phyloP scores from a whole-genome alignment of 2,113 vertebrate species.

The Hirundichthys speculiger region DNA sequence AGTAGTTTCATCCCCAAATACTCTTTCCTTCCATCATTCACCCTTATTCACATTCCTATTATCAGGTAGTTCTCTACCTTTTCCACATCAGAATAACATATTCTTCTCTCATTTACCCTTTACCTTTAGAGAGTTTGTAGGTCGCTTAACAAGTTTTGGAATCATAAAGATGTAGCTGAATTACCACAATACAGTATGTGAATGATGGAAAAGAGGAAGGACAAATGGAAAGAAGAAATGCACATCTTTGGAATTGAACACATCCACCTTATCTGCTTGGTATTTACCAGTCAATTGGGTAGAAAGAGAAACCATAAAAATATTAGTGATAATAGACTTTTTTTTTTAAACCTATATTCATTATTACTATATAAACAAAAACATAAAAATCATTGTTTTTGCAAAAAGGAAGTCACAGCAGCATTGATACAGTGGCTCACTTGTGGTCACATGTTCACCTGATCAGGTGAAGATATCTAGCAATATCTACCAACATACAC shows the following conservation, averaged over 20 bases:
- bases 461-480: constrained; percentile 61
- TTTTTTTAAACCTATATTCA: constrained; percentile 60
- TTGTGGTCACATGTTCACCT: constrained; percentile 82
- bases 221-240: constrained; percentile 18
- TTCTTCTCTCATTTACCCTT: constrained; percentile 25
- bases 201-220: constrained; percentile 40
- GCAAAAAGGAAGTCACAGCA: constrained; percentile 91
- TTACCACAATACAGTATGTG: constrained; percentile 21
- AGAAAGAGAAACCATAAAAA: constrained; percentile 45
- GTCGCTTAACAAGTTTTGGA: constrained; percentile 3
- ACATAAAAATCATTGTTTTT: constrained; percentile 79
- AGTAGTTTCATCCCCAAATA: constrained; percentile 50
- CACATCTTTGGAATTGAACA: constrained; percentile 54
- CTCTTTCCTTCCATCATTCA: constrained; percentile 51
- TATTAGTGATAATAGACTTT: constrained; percentile 72
- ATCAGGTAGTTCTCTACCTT: no score
- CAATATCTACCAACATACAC: no score
- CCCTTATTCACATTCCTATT: constrained; percentile 64
- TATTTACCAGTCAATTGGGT: constrained; percentile 67
- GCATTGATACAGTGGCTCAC: constrained; percentile 88
- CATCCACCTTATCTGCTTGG: constrained; percentile 72
- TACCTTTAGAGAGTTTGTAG: constrained; percentile 10
- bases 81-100: constrained; percentile 14
- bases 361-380: constrained; percentile 73
- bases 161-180: constrained; percentile 4